A percentile compares a stretch with the other conserved stretches of the same genome.
phyloP scores from a whole-genome alignment of 1,140 invertebrate species.

The Apolygus lucorum region DNA sequence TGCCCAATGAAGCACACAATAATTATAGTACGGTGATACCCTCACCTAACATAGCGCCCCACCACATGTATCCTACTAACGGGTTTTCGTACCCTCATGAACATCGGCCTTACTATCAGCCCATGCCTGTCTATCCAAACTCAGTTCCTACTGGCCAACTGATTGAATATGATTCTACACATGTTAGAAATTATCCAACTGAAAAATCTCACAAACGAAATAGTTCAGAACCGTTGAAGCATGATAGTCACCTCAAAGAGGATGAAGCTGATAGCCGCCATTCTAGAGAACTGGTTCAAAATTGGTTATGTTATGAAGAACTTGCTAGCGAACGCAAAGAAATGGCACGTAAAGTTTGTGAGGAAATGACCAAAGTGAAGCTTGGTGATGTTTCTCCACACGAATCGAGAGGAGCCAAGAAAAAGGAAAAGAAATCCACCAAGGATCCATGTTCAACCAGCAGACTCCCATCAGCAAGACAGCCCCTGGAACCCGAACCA shows the following conservation, averaged over 20 bases:
- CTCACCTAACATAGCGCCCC: slow-evolving; percentile 27
- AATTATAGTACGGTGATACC: neutral
- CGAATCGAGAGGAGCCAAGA: neutral
- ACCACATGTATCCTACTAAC: slow-evolving; percentile 20
- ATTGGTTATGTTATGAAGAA: neutral
- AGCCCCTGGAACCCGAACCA: too few relatives aligned
- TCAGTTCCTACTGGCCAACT: slow-evolving; percentile 52
- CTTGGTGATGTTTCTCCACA: neutral
- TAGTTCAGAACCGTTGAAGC: neutral
- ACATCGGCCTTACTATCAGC: slow-evolving; percentile 15
- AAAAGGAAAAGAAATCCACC: neutral
- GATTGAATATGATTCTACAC: slow-evolving; percentile 53
- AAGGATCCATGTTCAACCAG: too few relatives aligned
- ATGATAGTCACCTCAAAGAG: neutral
- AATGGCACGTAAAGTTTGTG: neutral
- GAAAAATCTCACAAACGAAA: neutral
- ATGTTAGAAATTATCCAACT: slow-evolving; percentile 12
- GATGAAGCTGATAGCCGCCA: neutral
- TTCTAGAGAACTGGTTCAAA: neutral
- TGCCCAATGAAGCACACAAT: neutral
- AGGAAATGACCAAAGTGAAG: neutral
- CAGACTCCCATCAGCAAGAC: too few relatives aligned
- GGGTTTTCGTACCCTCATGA: neutral
- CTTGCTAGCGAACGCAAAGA: neutral
- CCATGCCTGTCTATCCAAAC: slow-evolving; percentile 14